These are phyloP conservation scores for Conopomorpha cramerella DNA, from an alignment of 1,140 invertebrate genomes.

Conservation along the genomic window DNA sequence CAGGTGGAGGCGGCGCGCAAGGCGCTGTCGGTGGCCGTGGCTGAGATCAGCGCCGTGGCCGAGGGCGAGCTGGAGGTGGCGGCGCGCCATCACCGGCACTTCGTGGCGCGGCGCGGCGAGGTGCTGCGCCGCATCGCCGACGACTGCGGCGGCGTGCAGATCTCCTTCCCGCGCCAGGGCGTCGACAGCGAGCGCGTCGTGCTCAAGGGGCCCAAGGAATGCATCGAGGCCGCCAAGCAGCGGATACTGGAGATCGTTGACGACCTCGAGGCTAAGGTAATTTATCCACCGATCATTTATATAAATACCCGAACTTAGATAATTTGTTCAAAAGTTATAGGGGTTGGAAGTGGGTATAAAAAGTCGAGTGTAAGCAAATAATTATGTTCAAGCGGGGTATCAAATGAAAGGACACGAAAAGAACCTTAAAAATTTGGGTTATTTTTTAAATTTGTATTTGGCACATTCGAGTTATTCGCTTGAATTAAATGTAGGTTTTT, in stretches of 20 bases:
- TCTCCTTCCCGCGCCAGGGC: conserved; percentile 86
- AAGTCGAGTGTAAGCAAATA: too few species aligned
- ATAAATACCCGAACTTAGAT: too few species aligned
- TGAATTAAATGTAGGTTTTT: too few species aligned
- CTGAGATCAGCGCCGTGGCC: conserved; percentile 84
- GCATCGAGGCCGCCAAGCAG: conserved; percentile 83
- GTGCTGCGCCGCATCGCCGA: conserved; percentile 88
- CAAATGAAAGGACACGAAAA: too few species aligned
- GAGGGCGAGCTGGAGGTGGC: conserved; percentile 84
- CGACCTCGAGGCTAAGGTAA: conserved; percentile 74
- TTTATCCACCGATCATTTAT: conserved; percentile 5
- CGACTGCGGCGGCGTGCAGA: conserved; percentile 93
- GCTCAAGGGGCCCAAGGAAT: conserved; percentile 82
- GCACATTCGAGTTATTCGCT: too few species aligned
- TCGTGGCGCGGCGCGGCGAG: conserved; percentile 90
- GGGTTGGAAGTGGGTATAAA: too few species aligned
- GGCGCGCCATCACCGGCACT: conserved; percentile 89
- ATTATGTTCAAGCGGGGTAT: too few species aligned
- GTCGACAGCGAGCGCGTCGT: conserved; percentile 74
- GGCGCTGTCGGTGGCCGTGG: conserved; percentile 81
- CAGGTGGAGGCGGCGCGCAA: conserved; percentile 73
- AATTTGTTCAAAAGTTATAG: too few species aligned
- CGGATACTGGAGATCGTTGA: conserved; percentile 85
- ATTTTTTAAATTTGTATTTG: too few species aligned
- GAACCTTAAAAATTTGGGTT: too few species aligned